Conservation (phyloP, 2,888 invertebrate species). For the Drosophila greeni region DNA sequence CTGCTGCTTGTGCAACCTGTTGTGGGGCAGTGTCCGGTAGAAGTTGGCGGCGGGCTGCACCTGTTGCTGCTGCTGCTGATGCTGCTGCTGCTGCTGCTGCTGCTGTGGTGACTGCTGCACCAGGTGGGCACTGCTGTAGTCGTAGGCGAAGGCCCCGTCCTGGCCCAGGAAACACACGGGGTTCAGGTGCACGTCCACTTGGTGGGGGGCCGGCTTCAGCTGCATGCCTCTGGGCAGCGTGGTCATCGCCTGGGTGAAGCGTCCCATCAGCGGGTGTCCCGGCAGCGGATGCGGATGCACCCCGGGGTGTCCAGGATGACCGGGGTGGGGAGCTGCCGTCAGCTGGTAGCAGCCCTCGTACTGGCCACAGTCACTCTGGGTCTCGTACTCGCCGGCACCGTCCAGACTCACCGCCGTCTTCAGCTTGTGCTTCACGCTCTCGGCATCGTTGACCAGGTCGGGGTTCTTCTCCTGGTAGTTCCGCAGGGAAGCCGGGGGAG, state of each 20-base stretch:
- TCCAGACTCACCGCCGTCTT: constrained; percentile 77
- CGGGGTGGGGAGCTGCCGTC: constrained; percentile 42
- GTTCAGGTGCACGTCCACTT: constrained; percentile 86
- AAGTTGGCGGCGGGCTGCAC: constrained; percentile 79
- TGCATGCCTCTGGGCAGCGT: constrained; percentile 80
- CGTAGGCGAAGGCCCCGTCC: constrained; percentile 84
- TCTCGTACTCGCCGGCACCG: constrained; percentile 76
- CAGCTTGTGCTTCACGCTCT: constrained; percentile 81
- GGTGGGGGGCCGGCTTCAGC: constrained; percentile 81
- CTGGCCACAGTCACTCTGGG: constrained; percentile 75
- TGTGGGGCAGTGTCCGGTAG: constrained; percentile 89
- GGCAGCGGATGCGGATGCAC: constrained; percentile 36
- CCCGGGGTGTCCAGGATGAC: constrained; percentile 31
- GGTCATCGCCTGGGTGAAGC: constrained; percentile 80
- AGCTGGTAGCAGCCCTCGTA: constrained; percentile 79
- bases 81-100: constrained; percentile 59
- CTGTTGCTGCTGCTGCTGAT: constrained; percentile 55
- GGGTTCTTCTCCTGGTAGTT: constrained; percentile 85
- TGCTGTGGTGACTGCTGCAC: constrained; percentile 67
- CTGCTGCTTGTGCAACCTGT: constrained; percentile 80
- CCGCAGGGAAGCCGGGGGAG: constrained; percentile 81
- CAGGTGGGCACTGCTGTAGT: constrained; percentile 78
- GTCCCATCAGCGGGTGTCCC: constrained; percentile 54
- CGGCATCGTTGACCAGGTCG: constrained; percentile 88
- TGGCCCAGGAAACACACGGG: constrained; percentile 87